Conservation (phyloP, 1,140 invertebrate species). For the Chlorops oryzae region DNA sequence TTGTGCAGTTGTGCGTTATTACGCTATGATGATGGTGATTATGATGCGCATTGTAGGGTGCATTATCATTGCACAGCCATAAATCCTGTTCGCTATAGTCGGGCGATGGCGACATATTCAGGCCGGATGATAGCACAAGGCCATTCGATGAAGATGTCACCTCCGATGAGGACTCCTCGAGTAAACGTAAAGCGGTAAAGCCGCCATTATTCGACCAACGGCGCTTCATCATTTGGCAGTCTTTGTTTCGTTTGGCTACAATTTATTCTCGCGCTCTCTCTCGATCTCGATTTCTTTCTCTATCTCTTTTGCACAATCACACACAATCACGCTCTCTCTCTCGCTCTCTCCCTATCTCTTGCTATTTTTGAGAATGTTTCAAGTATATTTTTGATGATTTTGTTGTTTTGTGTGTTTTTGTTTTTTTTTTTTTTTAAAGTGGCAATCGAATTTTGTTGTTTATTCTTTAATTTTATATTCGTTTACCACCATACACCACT, state of each 20-base stretch:
- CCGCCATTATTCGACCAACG: conserved; percentile 64
- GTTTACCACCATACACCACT: too few species aligned
- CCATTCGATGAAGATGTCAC: conserved; percentile 64
- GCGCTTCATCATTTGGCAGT: conserved; percentile 60
- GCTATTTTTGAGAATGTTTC: not conserved
- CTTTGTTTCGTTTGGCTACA: conserved; percentile 3
- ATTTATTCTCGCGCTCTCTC: not conserved
- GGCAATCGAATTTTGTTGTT: conserved; percentile 30
- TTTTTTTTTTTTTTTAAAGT: conserved; percentile 21
- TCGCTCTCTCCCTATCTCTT: not conserved
- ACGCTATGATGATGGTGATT: conserved; percentile 37
- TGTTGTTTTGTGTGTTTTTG: not conserved
- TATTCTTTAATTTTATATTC: conserved; percentile 13
- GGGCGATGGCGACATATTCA: conserved; percentile 60
- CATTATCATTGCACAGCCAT: conserved; percentile 62
- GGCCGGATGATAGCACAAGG: conserved; percentile 53
- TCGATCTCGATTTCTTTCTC: not conserved
- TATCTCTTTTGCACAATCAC: too few species aligned
- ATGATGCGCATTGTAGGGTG: conserved; percentile 36
- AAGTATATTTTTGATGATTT: not conserved
- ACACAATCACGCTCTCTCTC: not conserved
- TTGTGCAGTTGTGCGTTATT: conserved; percentile 23
- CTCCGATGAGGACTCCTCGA: conserved; percentile 67
- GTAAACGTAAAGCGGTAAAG: conserved; percentile 56
- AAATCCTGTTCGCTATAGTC: conserved; percentile 72